Evolutionary conservation across 1,140 invertebrate species (phyloP).

Genomic region (Drosophila equinoxialis): DNA sequence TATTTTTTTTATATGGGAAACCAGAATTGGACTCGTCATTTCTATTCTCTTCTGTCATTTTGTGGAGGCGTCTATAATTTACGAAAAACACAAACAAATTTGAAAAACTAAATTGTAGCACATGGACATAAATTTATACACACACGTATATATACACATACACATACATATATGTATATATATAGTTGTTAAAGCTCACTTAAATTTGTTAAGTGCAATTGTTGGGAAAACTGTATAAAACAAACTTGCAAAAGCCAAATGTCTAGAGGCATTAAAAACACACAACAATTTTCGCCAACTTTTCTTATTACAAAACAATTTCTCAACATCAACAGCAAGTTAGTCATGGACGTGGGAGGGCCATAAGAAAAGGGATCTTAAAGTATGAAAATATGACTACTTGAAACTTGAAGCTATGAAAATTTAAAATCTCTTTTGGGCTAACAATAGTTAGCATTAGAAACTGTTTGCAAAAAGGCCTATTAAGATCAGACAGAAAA

Average conservation of each 20-base stretch:
- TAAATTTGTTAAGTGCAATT: slow-evolving; percentile 49
- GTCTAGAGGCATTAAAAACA: slow-evolving; percentile 26
- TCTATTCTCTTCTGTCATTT: not conserved
- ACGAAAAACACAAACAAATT: slow-evolving; percentile 27
- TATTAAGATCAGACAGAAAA: too few species aligned
- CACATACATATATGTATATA: not conserved
- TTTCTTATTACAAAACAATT: slow-evolving; percentile 38
- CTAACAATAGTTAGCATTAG: too few species aligned
- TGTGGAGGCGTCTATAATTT: slow-evolving; percentile 4
- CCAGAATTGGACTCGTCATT: not conserved
- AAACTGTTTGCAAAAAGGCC: too few species aligned
- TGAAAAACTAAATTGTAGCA: slow-evolving; percentile 2
- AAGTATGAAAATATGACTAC: too few species aligned
- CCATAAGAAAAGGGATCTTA: not conserved
- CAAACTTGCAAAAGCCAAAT: slow-evolving; percentile 24
- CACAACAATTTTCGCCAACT: slow-evolving; percentile 36
- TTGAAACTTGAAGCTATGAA: not conserved
- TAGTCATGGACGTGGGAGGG: not conserved
- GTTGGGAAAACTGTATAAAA: slow-evolving; percentile 26
- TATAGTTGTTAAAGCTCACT: slow-evolving; percentile 27
- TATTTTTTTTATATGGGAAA: slow-evolving; percentile 4
- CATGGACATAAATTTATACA: slow-evolving; percentile 2
- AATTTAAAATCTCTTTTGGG: too few species aligned
- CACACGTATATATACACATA: not conserved
- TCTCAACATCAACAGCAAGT: not conserved